Conservation (phyloP, 1,140 invertebrate species). For the Metopolophium dirhodum region DNA sequence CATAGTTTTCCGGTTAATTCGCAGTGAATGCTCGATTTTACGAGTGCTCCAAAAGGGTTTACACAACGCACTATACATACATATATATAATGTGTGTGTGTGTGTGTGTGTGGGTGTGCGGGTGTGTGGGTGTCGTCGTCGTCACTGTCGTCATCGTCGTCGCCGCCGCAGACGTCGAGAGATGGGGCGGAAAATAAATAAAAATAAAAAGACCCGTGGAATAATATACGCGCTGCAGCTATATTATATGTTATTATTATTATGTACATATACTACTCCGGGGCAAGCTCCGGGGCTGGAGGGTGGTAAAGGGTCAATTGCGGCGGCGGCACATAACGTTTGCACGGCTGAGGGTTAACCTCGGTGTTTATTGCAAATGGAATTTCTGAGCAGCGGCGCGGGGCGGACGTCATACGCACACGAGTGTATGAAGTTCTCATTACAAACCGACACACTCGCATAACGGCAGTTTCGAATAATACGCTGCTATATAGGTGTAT, state of each 20-base stretch:
- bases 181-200: background rate
- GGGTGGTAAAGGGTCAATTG: constrained; percentile 34
- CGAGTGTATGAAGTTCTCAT: constrained; percentile 35
- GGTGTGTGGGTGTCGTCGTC: background rate
- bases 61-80: background rate
- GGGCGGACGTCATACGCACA: constrained; percentile 45
- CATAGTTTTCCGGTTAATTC: constrained; percentile 20
- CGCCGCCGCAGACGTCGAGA: background rate
- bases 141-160: background rate
- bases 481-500: background rate
- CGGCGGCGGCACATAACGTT: background rate
- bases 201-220: background rate
- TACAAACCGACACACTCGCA: constrained; percentile 52
- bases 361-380: constrained; percentile 57
- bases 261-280: background rate
- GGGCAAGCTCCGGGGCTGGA: background rate
- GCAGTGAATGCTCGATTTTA: constrained; percentile 5
- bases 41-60: constrained; percentile 18
- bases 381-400: constrained; percentile 51
- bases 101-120: too few relatives aligned
- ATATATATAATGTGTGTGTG: background rate
- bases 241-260: background rate
- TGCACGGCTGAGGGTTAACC: constrained; percentile 40
- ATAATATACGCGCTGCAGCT: background rate
- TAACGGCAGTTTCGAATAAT: constrained; percentile 48